phyloP scores from a whole-genome alignment of 2,888 invertebrate species.

The Trissoscelio sp. region DNA sequence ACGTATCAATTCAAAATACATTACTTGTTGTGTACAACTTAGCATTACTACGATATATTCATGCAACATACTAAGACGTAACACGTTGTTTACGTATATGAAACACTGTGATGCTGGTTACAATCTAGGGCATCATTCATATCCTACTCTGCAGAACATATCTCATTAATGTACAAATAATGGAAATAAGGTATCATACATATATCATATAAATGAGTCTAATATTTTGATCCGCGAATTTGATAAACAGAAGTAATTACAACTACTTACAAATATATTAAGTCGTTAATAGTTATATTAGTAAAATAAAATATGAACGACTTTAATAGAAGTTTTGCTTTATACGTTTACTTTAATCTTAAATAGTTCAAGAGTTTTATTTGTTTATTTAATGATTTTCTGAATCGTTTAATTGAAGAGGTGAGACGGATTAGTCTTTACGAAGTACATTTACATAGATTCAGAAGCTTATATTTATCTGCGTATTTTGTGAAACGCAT shows the following conservation, averaged over 20 bases:
- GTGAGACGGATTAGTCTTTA: background rate
- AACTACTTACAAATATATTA: too few species aligned
- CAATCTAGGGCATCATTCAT: conserved; percentile 31
- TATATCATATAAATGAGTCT: background rate
- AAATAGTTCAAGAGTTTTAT: background rate
- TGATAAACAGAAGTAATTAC: too few species aligned
- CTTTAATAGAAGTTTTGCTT: background rate
- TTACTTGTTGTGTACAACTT: conserved; percentile 26
- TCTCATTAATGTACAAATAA: conserved; percentile 28
- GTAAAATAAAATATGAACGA: background rate
- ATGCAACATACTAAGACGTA: conserved; percentile 30
- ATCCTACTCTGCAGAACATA: conserved; percentile 14
- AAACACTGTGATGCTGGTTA: conserved; percentile 15
- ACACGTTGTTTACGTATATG: conserved; percentile 44
- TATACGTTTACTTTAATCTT: background rate
- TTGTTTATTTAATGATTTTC: background rate
- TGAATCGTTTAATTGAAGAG: background rate
- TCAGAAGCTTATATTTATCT: background rate
- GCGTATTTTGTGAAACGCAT: background rate
- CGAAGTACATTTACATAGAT: background rate
- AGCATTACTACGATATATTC: conserved; percentile 15
- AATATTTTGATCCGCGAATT: too few species aligned
- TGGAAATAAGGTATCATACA: conserved; percentile 1
- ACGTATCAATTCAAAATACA: conserved; percentile 24
- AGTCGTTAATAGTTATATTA: too few species aligned